These are phyloP conservation scores for Poecile montanus DNA, from an alignment of 2,797 vertebrate genomes.

Conservation along the genomic window DNA sequence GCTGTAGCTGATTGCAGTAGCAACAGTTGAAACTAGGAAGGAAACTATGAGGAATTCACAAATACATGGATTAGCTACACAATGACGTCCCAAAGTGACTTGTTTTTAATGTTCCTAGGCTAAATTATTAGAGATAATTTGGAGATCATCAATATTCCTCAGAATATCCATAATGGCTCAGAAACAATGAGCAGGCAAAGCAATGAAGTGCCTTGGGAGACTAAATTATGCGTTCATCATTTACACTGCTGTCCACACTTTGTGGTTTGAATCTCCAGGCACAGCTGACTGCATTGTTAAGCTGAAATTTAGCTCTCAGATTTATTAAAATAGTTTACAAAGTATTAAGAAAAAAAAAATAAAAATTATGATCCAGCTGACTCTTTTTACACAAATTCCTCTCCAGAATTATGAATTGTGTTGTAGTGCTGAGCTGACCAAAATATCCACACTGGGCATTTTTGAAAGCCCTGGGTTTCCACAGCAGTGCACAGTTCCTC, in stretches of 20 bases:
- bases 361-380: neutral
- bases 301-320: neutral
- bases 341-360: neutral
- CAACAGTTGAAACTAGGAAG: neutral
- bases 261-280: conserved; percentile 26
- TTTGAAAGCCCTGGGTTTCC: neutral
- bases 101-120: neutral
- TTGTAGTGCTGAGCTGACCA: neutral
- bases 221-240: neutral
- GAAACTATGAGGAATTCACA: neutral
- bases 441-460: neutral
- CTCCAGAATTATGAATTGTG: neutral
- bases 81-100: neutral
- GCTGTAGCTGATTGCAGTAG: neutral
- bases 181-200: conserved; percentile 31
- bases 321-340: conserved; percentile 14
- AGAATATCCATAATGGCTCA: neutral
- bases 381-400: neutral
- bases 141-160: conserved; percentile 18
- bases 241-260: conserved; percentile 20
- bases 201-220: neutral
- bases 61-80: neutral
- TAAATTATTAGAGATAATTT: conserved; percentile 23
- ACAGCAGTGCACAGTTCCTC: neutral
- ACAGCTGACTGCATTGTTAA: neutral